A percentile compares a stretch with the other conserved stretches of the same genome.
Evolutionary conservation across 2,113 vertebrate species (phyloP).

Genomic region (Nyctereutes procyonoides): DNA sequence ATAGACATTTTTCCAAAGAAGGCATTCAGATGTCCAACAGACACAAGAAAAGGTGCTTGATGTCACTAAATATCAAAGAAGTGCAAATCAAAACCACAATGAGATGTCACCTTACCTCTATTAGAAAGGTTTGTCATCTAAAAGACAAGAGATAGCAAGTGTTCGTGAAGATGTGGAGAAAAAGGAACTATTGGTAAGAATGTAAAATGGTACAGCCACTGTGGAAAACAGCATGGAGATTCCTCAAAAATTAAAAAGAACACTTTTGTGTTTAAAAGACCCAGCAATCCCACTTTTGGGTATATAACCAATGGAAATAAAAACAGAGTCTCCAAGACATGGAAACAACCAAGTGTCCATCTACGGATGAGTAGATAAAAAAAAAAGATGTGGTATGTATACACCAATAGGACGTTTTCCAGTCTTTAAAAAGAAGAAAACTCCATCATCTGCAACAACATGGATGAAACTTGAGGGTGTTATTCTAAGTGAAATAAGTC

Average conservation of each 20-base stretch:
- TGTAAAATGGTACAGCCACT: neutral
- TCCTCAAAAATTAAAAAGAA: neutral
- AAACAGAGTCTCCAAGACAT: neutral
- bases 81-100: neutral
- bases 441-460: neutral
- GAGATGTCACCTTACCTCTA: neutral
- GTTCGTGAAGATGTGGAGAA: neutral
- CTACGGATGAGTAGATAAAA: neutral
- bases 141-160: neutral
- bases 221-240: neutral
- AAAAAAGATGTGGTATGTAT: neutral
- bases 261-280: no score
- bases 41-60: neutral
- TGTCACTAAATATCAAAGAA: neutral
- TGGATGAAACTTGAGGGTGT: neutral
- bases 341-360: neutral
- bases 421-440: neutral
- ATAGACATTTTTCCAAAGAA: neutral
- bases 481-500: neutral
- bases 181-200: neutral
- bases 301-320: neutral
- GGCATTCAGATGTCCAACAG: neutral
- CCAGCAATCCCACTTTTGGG: neutral
- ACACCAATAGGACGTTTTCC: neutral
- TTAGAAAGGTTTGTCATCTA: neutral